Evolutionary conservation across 1,140 invertebrate genomes (phyloP), one percentile per base, ranked within the genome.

Genomic region (Heliconius congener): DNA sequence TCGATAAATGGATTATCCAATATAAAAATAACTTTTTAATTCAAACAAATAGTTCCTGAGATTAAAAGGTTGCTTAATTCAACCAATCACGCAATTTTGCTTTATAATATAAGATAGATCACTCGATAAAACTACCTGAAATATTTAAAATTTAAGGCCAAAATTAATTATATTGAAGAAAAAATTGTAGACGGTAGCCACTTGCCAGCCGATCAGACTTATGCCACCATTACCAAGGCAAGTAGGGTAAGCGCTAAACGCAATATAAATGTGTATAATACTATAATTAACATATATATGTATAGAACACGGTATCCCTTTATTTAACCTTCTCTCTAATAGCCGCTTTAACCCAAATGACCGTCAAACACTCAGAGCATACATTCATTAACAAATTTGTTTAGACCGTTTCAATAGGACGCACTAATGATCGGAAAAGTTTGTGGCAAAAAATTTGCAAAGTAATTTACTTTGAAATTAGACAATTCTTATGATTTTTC

Each of bases 381-480:
- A 87, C 84, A 87, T 81, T 85, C 87, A 87, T 88, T 86, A 88
- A 80, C 75, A 76, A 57, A 71, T 76, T 83, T 85, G 84, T 85
- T 86, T 84, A 80, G 60, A 79, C 52, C 46, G 78, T 76, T 82
- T 80, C 82, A 78, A 81, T 77, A 57, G 71, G 78, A 39, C 55
- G 66, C 73, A 57, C 77, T 81, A 74, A 73, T 80, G 73, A 76
- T 70, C 46, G 52, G 50, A 78, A 60, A 78, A 60, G 66, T 50
- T 60, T 57, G 16, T 42, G 34, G 52, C 71, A 71, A 82, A 57
- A 55, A 70, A 13, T 16, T 57, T 16, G 60, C 60, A 66, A 66
- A 66, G 30, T 30, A 30, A 2, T 34, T 66, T 66, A 66, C 27
- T 66, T 66, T 27, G 60, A 8, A 60, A 60, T 27, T 60, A 60